A percentile compares a stretch with the other conserved stretches of the same genome.
These are phyloP conservation scores for Alosa alosa DNA, from an alignment of 2,113 vertebrate species.

Conservation along the genomic window DNA sequence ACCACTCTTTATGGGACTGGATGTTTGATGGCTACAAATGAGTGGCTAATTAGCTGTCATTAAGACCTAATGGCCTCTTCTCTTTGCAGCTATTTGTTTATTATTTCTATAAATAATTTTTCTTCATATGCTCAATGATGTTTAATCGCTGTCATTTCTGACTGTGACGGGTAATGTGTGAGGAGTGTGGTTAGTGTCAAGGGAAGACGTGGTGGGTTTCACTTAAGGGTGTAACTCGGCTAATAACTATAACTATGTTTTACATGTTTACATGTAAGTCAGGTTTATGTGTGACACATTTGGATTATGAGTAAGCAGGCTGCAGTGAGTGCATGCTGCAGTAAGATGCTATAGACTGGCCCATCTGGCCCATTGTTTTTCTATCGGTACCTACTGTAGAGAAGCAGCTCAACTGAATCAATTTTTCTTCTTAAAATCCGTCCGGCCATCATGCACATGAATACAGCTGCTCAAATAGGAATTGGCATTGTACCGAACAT, in stretches of 20 bases:
- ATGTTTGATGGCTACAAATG: neutral
- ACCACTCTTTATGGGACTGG: neutral
- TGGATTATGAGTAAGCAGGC: neutral
- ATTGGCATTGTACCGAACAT: neutral
- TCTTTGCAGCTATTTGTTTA: neutral
- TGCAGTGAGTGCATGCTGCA: neutral
- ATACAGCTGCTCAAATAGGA: neutral
- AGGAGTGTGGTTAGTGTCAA: neutral
- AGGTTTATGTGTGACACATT: neutral
- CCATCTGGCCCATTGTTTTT: neutral
- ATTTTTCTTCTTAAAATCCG: neutral
- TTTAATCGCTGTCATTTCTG: neutral
- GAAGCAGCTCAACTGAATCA: neutral
- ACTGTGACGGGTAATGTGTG: neutral
- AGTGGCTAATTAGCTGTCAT: conserved; percentile 8
- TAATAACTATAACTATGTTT: neutral
- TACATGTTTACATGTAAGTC: neutral
- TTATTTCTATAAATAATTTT: neutral
- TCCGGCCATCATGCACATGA: neutral
- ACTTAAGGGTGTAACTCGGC: neutral
- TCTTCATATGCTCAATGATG: neutral
- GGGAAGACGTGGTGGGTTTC: neutral
- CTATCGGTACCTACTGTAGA: neutral
- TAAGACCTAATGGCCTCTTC: neutral
- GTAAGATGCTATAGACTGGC: neutral